Base-by-base conservation (phyloP, 2,113 vertebrate species). In the Callocephalon fimbriatum region DNA sequence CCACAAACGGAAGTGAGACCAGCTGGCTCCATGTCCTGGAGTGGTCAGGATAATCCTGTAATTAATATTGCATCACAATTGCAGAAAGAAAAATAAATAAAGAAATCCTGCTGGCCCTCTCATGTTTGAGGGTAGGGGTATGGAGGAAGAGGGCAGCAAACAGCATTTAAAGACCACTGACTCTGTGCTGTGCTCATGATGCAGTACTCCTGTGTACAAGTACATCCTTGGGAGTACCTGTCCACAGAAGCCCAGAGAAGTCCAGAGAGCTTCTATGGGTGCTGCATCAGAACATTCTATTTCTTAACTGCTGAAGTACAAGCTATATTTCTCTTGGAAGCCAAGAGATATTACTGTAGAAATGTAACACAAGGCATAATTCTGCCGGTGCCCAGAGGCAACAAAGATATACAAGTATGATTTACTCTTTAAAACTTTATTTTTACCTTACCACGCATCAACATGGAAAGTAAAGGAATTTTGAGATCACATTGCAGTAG, bases 31-130 rank as follows among this genome's bases (percentile, higher is more conserved):
- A 66, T n/a, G 90, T 88, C 59, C 82, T 77, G 58, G 47, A 86
- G 48, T 71, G 65, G 31, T 72, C 88, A 94, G 68, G 35, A 74
- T 92, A 90, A 86, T 74, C 72, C 45, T 93, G 62, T 86, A 92
- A 94, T 92, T 93, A 93, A 71, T 47, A 83, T 12, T 66, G 18
- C 8, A 47, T 32, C 23, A 61, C 19, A 21, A 21, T 12, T 15
- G 5, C 10, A 23, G 44, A 53, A 73, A 32, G 45, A 27, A 61
- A 21, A 16, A 31, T 17, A 44, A 58, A 21, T 2, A 26, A 74
- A 59, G 3, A 25, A 15, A 12, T 37, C 38, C 26, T 65, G 4
- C 15, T 44, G 20, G 12, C 56, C 1, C 1, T 82, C 21, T 90
- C 21, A 31, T 51, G 44, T 23, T 56, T 86, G 66, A 78, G 26